Base-by-base conservation (phyloP, 2,888 invertebrate species). In the Caenorhabditis auriculariae region DNA sequence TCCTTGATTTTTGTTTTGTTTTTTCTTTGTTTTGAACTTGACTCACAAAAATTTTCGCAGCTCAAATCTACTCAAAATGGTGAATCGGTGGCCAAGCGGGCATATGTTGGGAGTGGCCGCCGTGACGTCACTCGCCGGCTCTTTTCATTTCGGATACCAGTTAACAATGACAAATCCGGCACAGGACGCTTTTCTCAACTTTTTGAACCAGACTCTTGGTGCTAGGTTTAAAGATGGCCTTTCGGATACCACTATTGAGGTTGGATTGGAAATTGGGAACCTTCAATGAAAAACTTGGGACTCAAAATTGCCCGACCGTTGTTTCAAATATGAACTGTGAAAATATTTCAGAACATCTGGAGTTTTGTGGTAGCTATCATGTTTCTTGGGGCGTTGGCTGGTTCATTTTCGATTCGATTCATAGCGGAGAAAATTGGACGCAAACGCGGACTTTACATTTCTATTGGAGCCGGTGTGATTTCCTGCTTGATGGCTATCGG, bases 81-180 rank as follows among this genome's bases (percentile, higher is more conserved):
- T n/a, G n/a, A n/a, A n/a, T n/a, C n/a, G n/a, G n/a, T n/a, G n/a
- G n/a, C n/a, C n/a, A n/a, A n/a, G n/a, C n/a, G n/a, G n/a, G n/a
- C n/a, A n/a, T n/a, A 66, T 69, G 64, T 49, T 69, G 28, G 29
- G 37, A 21, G 63, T 66, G 3, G 70, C 70, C 3, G 47, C 67
- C n/a, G 46, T 66, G 32, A 58, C 60, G 4, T 70, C 70, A 4
- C 58, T 74, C 6, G 74, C 70, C 4, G 74, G 76, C 4, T 63
- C 70, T 3, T 75, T 76, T 54, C 74, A 76, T 44, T 74, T 74
- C 38, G 76, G 76, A 26, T 75, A 59, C 51, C 75, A 76, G 43
- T 38, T 76, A 12, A 72, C 72, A 7, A 37, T 75, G 12, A 76
- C 76, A 17, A 73, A 76, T 57, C 74, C 76, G 0, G 63, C 75